phyloP scores from a whole-genome alignment of 2,888 invertebrate species.

The Furcula furcula region DNA sequence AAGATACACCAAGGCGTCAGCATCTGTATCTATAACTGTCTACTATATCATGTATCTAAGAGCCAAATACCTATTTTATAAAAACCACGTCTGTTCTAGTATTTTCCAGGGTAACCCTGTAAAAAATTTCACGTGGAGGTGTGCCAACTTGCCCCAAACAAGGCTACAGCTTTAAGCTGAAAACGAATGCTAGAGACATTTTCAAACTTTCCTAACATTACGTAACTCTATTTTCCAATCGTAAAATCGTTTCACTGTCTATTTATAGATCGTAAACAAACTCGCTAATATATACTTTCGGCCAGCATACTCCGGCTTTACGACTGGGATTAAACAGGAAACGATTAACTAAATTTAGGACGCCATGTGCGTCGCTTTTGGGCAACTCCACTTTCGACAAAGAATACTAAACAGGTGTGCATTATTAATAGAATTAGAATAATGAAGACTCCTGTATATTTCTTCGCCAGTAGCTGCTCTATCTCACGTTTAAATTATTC shows the following conservation, averaged over 20 bases:
- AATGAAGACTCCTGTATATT: constrained; percentile 4
- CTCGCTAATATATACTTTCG: constrained; percentile 29
- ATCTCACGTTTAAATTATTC: no score
- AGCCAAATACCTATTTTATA: neutral
- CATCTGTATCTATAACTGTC: constrained; percentile 1
- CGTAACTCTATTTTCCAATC: neutral
- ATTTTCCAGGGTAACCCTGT: no score
- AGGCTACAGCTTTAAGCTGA: no score
- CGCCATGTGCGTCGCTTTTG: constrained; percentile 52
- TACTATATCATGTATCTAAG: neutral
- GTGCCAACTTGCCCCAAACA: no score
- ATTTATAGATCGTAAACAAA: constrained; percentile 20
- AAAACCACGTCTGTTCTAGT: neutral
- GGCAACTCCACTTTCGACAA: constrained; percentile 39
- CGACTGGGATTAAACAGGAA: constrained; percentile 52
- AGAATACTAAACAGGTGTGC: constrained; percentile 45
- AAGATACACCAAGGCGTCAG: constrained; percentile 21
- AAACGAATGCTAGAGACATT: no score
- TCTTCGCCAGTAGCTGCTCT: neutral
- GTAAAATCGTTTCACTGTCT: neutral
- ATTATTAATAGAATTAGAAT: constrained; percentile 26
- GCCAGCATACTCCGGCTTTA: constrained; percentile 34
- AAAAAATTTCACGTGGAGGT: no score
- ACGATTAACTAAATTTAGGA: constrained; percentile 62
- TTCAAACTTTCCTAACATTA: no score